Conservation (phyloP, 2,797 vertebrate genomes). For the Okamejei kenojei region DNA sequence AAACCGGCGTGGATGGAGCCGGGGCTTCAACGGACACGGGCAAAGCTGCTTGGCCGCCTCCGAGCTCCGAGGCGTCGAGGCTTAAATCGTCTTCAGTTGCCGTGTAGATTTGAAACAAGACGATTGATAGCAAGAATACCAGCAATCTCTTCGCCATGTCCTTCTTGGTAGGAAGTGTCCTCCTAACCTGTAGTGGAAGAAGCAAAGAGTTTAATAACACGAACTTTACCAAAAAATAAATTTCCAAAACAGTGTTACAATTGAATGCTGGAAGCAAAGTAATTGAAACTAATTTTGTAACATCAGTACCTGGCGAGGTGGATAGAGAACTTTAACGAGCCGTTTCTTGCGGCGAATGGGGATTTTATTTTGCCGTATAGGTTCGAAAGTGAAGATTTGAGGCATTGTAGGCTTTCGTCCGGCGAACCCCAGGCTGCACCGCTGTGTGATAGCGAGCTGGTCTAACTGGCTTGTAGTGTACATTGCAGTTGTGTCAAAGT, state of each 20-base stretch:
- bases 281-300: neutral
- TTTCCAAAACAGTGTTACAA: neutral
- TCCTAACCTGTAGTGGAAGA: neutral
- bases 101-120: neutral
- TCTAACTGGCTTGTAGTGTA: neutral
- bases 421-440: neutral
- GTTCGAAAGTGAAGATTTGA: slow-evolving; percentile 13
- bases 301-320: neutral
- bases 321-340: neutral
- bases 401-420: neutral
- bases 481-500: rapidly evolving
- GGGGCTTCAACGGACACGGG: too few species aligned
- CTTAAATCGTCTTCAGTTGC: neutral
- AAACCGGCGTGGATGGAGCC: too few species aligned
- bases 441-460: neutral
- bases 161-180: neutral
- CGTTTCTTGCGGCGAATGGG: neutral
- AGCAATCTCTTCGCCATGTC: slow-evolving; percentile 5
- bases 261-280: neutral
- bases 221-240: neutral
- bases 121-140: neutral
- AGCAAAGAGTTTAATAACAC: too few species aligned
- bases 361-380: neutral
- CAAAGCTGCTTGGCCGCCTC: too few species aligned
- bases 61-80: neutral